Conservation (phyloP, 2,888 invertebrate genomes). For the Sinhomidia bicolor region DNA sequence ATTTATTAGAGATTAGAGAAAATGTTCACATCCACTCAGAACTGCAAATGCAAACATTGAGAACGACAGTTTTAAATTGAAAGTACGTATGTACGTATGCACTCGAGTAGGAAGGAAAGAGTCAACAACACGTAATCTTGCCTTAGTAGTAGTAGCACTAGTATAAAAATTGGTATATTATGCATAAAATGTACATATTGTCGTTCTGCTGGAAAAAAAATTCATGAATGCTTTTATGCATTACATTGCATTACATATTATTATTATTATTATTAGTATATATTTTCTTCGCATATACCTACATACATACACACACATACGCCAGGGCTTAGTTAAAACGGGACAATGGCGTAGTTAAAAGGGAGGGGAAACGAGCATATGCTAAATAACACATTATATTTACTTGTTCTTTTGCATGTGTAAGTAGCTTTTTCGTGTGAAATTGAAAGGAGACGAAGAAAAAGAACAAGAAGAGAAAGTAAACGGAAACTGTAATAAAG, state of each 20-base stretch:
- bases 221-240: neutral
- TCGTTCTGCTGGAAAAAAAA: neutral
- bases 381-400: constrained; percentile 37
- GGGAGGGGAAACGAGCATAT: neutral
- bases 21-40: neutral
- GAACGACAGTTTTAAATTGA: constrained; percentile 16
- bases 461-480: too few species aligned
- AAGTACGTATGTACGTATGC: constrained; percentile 2
- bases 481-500: constrained; percentile 23
- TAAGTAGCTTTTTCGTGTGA: constrained; percentile 17
- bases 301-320: too few species aligned
- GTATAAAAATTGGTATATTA: too few species aligned
- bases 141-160: too few species aligned
- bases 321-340: constrained; percentile 6
- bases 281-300: too few species aligned
- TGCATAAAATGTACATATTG: too few species aligned
- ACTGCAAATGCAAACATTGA: neutral
- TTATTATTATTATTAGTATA: too few species aligned
- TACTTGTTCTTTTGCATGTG: constrained; percentile 16
- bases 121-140: neutral
- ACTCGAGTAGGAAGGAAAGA: neutral
- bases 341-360: neutral
- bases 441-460: constrained; percentile 31
- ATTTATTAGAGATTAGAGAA: neutral
- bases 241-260: too few species aligned